Base-by-base conservation (phyloP, 1,140 invertebrate genomes). In the Drosophila auraria region DNA sequence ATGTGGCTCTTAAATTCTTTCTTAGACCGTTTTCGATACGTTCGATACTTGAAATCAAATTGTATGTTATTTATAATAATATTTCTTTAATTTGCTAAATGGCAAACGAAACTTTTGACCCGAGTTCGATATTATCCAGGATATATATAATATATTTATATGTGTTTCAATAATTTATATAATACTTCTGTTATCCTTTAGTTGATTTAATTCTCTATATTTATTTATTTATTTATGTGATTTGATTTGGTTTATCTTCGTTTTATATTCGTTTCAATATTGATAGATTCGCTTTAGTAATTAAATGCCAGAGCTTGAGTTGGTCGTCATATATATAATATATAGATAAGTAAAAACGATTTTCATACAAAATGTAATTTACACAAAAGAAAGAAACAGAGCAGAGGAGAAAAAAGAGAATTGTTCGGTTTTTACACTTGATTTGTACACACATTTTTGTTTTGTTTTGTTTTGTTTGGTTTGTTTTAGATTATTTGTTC, bases 321-420 rank as follows among this genome's bases (percentile, higher is more conserved):
- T 80, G 63, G 66, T 80, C 64, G 87, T 75, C 70, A 63, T 77
- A 90, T 72, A 78, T 56, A 44, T 44, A 44, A 53, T 33, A 38
- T 42, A 42, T 42, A 42, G 40, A 81, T 81, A 84, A 89, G 79
- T 59, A 87, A 89, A 89, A 87, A 84, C 59, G 82, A 82, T 86
- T 86, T 69, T 73, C 64, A 82, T 68, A 86, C 70, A 86, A 78
- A 87, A 87, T 89, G 51, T 84, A 87, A 87, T 89, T 81, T 78
- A 87, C 61, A 90, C 51, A 90, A 86, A 90, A 90, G 82, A 90
- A 90, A 90, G 86, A 90, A 90, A 90, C 86, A 90, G 86, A 90
- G 86, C 82, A 90, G 86, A 90, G 86, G 86, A 90, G 86, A 90
- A 90, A 89, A 81, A 90, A 90, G 86, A 90, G 86, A 90, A 82